These are phyloP conservation scores for Myopa testacea DNA, from an alignment of 2,888 invertebrate species.

Conservation along the genomic window DNA sequence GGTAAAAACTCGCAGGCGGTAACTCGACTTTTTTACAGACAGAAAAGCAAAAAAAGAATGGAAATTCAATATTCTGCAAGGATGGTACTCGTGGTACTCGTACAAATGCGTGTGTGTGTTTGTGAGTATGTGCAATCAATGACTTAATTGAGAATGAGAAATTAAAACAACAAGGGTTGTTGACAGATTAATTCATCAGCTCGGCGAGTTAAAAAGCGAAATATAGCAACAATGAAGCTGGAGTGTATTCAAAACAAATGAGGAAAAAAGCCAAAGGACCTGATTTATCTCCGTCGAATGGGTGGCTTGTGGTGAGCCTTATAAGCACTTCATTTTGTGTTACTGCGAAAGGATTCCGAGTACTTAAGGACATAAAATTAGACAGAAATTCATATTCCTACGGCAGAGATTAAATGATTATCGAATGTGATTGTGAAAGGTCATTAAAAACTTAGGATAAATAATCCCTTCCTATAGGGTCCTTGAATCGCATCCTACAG, in stretches of 20 bases:
- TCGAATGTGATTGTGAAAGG: no score
- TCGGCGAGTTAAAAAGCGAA: conserved; percentile 14
- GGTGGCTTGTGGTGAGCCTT: no score
- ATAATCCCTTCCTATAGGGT: no score
- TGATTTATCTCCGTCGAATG: not conserved
- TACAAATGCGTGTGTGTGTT: conserved; percentile 7
- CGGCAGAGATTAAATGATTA: no score
- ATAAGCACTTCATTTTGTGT: no score
- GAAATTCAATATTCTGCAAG: conserved; percentile 13
- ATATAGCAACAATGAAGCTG: not conserved
- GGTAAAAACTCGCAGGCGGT: not conserved
- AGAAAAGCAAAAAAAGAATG: not conserved
- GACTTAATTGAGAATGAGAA: conserved; percentile 36
- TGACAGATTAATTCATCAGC: conserved; percentile 35
- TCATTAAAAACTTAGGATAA: no score
- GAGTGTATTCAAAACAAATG: not conserved
- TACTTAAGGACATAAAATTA: no score
- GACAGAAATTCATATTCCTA: no score
- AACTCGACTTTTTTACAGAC: no score
- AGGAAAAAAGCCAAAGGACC: not conserved
- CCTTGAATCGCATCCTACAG: no score
- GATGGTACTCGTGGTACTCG: not conserved
- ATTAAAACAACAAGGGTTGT: conserved; percentile 37
- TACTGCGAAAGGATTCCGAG: no score
- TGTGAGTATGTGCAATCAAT: conserved; percentile 23